These are phyloP conservation scores for Drosophila prolongata DNA, from an alignment of 2,888 invertebrate genomes.

Conservation along the genomic window DNA sequence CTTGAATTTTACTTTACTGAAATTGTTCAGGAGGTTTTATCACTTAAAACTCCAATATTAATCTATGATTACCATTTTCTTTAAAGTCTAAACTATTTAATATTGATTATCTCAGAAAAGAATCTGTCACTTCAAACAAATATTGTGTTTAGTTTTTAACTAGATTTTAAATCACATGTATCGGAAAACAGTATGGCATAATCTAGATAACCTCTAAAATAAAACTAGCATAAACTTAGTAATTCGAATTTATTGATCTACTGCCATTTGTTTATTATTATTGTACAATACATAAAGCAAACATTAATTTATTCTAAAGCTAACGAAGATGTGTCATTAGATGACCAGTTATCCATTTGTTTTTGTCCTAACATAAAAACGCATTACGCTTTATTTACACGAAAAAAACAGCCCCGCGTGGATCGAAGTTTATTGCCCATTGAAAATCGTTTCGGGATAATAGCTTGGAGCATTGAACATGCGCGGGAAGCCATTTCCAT, in stretches of 20 bases:
- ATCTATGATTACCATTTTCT: too few species aligned
- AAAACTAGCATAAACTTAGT: not conserved
- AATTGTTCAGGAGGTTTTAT: too few species aligned
- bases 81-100: too few species aligned
- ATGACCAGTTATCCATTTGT: conserved; percentile 62
- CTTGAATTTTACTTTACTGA: too few species aligned
- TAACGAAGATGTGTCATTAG: conserved; percentile 65
- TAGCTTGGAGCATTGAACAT: conserved; percentile 84
- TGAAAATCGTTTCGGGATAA: conserved; percentile 84
- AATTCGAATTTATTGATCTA: conserved; percentile 30
- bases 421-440: conserved; percentile 76
- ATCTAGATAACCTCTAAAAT: not conserved
- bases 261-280: conserved; percentile 44
- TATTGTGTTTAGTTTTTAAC: not conserved
- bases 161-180: not conserved
- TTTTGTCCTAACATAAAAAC: conserved; percentile 42
- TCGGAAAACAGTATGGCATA: not conserved
- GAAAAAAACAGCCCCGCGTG: conserved; percentile 48
- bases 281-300: conserved; percentile 60
- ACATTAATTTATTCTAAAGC: conserved; percentile 42
- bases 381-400: conserved; percentile 49
- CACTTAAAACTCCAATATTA: too few species aligned
- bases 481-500: conserved; percentile 83
- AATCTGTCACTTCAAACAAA: too few species aligned
- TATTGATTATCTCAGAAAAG: too few species aligned